Percentiles rank a stretch among this genome's conserved stretches.
Evolutionary conservation across 2,797 vertebrate species (phyloP).

Genomic region (Potorous gilbertii): DNA sequence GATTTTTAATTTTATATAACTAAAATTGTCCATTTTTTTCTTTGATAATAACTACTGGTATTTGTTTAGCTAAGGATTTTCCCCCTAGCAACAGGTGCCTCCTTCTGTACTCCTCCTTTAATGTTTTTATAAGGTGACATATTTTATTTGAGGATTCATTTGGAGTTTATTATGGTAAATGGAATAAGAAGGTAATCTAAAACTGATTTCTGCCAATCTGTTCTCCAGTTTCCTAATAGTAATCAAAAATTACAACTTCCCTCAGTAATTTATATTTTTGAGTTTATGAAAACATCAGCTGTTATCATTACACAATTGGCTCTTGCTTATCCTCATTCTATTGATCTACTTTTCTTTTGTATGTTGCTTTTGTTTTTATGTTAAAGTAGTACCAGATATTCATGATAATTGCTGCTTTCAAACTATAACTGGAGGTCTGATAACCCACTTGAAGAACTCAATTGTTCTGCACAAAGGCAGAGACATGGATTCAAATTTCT

Average conservation of each 20-base stretch:
- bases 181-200: neutral
- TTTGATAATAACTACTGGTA: neutral
- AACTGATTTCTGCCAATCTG: neutral
- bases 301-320: neutral
- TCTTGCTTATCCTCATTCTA: neutral
- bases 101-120: neutral
- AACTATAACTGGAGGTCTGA: neutral
- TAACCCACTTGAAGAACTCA: neutral
- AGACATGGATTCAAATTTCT: neutral
- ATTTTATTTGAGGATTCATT: neutral
- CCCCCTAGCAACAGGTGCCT: neutral
- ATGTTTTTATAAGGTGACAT: neutral
- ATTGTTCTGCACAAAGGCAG: neutral
- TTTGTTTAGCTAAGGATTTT: neutral
- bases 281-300: neutral
- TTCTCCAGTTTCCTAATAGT: neutral
- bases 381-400: neutral
- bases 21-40: neutral
- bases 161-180: neutral
- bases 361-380: neutral
- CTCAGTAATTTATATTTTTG: neutral
- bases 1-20: neutral
- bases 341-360: neutral
- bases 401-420: neutral
- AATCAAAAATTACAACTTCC: neutral